phyloP scores from a whole-genome alignment of 2,888 invertebrate genomes.

The Clepsis dumicolana region DNA sequence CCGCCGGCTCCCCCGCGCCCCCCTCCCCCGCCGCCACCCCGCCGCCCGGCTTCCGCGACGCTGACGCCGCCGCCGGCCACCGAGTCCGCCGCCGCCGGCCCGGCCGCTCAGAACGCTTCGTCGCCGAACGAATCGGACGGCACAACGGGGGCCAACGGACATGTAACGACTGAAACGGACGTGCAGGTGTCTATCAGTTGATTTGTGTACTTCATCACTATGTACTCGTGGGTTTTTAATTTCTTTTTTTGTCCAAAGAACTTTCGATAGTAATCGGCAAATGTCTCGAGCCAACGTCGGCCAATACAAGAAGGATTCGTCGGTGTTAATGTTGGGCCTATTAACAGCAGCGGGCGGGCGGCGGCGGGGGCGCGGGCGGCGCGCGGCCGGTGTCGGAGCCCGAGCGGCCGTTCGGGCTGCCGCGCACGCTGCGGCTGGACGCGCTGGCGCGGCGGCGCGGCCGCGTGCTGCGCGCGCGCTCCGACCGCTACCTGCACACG shows the following conservation, averaged over 20 bases:
- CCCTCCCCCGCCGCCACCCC: conserved; percentile 47
- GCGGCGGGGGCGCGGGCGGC: conserved; percentile 46
- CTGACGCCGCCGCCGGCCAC: conserved; percentile 1
- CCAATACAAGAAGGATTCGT: no score
- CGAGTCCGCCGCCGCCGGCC: conserved; percentile 3
- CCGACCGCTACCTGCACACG: conserved; percentile 85
- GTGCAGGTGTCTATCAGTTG: conserved; percentile 11
- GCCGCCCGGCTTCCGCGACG: conserved; percentile 4
- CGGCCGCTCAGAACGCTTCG: neutral
- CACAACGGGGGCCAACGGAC: conserved; percentile 14
- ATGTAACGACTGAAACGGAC: neutral
- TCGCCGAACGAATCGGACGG: neutral
- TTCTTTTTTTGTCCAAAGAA: no score
- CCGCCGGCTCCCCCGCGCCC: conserved; percentile 50
- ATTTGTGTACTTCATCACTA: no score
- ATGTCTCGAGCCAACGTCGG: no score
- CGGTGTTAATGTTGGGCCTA: no score
- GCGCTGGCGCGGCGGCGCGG: conserved; percentile 71
- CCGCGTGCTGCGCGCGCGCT: conserved; percentile 77
- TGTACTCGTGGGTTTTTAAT: no score
- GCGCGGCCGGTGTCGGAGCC: conserved; percentile 39
- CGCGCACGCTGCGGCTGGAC: conserved; percentile 74
- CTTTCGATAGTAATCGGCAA: no score
- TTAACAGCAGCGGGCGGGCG: conserved; percentile 42
- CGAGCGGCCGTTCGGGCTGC: conserved; percentile 72